Percentiles rank a stretch among this genome's conserved stretches.
These are phyloP conservation scores for Alouatta palliata DNA, from an alignment of 2,113 vertebrate species.

Conservation along the genomic window DNA sequence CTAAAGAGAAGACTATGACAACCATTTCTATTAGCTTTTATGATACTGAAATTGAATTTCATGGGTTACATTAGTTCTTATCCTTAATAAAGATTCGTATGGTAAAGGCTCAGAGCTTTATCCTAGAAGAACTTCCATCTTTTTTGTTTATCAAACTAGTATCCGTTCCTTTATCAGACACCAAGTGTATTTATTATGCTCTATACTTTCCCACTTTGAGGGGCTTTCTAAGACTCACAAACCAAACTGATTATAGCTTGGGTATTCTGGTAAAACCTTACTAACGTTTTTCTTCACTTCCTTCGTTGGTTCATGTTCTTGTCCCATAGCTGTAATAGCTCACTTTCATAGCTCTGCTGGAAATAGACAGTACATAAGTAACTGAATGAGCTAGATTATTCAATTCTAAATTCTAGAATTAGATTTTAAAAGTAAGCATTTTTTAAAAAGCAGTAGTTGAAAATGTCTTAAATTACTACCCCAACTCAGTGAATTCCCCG, in stretches of 20 bases:
- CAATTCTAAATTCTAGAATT: not conserved
- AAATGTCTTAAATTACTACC: not conserved
- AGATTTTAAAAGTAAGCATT: not conserved
- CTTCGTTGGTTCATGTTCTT: not conserved
- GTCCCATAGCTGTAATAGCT: not conserved
- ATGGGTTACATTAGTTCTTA: slow-evolving; percentile 36
- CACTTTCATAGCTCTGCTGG: not conserved
- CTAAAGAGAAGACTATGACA: slow-evolving; percentile 43
- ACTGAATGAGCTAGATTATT: not conserved
- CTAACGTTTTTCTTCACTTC: not conserved
- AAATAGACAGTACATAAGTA: not conserved
- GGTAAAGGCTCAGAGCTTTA: slow-evolving; percentile 43
- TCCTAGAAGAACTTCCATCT: slow-evolving; percentile 30
- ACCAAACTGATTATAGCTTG: not conserved
- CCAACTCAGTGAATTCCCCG: not conserved
- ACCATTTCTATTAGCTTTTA: slow-evolving; percentile 38
- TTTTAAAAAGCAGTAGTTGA: not conserved
- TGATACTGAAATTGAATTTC: slow-evolving; percentile 32
- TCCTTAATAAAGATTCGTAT: slow-evolving; percentile 44
- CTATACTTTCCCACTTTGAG: not conserved
- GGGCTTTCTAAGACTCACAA: slow-evolving; percentile 35
- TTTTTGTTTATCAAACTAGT: not conserved
- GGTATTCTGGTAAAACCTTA: not conserved
- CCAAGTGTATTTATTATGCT: not conserved
- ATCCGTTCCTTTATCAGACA: not conserved